phyloP scores from a whole-genome alignment of 2,113 vertebrate genomes.

The Sakesphorus luctuosus region DNA sequence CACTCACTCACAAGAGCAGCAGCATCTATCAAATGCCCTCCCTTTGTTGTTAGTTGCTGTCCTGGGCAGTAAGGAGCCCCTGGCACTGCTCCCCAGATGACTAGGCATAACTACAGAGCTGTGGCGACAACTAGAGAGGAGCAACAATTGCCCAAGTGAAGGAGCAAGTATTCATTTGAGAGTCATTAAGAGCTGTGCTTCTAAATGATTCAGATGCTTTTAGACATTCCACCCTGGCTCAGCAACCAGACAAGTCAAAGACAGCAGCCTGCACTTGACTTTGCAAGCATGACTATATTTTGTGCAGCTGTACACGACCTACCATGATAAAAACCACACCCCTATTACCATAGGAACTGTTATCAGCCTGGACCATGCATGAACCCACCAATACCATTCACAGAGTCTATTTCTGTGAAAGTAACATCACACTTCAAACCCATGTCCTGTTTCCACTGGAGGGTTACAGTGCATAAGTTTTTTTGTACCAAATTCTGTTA shows the following conservation, averaged over 20 bases:
- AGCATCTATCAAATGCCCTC: neutral
- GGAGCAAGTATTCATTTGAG: neutral
- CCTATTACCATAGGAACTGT: neutral
- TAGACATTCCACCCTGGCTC: neutral
- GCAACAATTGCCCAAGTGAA: neutral
- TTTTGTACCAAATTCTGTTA: neutral
- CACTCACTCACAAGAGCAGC: neutral
- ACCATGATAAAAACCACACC: slow-evolving; percentile 25
- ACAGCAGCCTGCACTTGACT: neutral
- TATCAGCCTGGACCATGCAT: neutral
- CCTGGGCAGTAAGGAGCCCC: neutral
- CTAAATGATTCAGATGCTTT: slow-evolving; percentile 47
- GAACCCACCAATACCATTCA: neutral
- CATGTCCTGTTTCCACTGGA: neutral
- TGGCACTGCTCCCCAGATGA: neutral
- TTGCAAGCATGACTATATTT: slow-evolving; percentile 29
- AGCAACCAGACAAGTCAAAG: neutral
- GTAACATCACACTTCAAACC: neutral
- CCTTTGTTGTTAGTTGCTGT: neutral
- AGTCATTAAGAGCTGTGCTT: neutral
- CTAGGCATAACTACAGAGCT: neutral
- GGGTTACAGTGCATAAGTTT: neutral
- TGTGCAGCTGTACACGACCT: slow-evolving; percentile 18
- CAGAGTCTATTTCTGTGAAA: neutral
- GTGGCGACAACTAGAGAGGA: neutral